phyloP scores from a whole-genome alignment of 2,113 vertebrate genomes.

The Cacatua alba region DNA sequence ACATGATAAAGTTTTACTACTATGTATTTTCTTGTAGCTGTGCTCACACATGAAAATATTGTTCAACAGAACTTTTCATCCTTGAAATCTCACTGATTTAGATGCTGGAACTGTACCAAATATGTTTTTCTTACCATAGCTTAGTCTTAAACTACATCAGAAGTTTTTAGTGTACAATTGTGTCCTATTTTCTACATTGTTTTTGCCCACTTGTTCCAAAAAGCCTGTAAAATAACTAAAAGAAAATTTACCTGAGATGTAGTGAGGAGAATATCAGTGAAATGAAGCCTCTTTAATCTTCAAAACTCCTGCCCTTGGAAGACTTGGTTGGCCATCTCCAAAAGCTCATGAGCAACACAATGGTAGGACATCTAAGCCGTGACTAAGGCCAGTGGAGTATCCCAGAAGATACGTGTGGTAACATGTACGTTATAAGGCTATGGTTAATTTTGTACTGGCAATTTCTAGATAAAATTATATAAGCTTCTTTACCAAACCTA shows the following conservation, averaged over 20 bases:
- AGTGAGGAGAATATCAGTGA: not conserved
- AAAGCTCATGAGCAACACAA: not conserved
- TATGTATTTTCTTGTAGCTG: not conserved
- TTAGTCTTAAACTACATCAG: not conserved
- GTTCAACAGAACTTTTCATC: not conserved
- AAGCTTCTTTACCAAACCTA: not conserved
- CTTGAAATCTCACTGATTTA: not conserved
- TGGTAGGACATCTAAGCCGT: not conserved
- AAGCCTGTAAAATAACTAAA: not conserved
- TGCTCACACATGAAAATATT: not conserved
- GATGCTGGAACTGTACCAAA: not conserved
- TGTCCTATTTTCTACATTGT: not conserved
- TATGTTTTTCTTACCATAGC: not conserved
- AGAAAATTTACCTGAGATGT: not conserved
- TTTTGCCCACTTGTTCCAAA: not conserved
- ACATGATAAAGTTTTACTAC: not conserved
- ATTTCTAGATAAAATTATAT: not conserved
- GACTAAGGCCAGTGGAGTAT: not conserved
- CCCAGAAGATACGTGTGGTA: not conserved
- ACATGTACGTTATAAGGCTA: not conserved
- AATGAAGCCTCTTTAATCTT: not conserved
- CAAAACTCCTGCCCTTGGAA: not conserved
- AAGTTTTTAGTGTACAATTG: not conserved
- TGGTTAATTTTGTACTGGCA: not conserved
- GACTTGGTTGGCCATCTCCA: not conserved